Conservation (phyloP, 2,113 vertebrate genomes). For the Vireo altiloquus region DNA sequence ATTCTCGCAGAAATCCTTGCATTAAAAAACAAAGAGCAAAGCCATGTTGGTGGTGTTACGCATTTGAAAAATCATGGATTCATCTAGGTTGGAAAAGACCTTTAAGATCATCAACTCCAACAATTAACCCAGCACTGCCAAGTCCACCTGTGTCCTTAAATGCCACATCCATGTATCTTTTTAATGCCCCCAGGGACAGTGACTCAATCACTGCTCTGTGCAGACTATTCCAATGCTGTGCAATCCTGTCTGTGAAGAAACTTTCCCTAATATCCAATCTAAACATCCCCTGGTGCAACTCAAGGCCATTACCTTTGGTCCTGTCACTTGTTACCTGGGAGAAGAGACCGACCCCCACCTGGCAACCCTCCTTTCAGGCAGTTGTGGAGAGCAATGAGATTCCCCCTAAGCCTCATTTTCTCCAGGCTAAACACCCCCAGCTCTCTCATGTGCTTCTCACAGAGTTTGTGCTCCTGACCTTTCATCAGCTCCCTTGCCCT, state of each 20-base stretch:
- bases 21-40: not conserved
- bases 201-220: not conserved
- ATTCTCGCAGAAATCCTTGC: slow-evolving; percentile 14
- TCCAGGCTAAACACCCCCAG: not conserved
- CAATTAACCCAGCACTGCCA: not conserved
- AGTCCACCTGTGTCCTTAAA: not conserved
- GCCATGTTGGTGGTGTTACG: not conserved
- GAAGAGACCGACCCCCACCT: not conserved
- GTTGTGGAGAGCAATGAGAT: not conserved
- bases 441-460: not conserved
- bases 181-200: not conserved
- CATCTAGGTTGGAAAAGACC: not conserved
- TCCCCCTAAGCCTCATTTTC: not conserved
- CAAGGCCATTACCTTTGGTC: not conserved
- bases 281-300: not conserved
- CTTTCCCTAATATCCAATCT: not conserved
- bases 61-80: not conserved
- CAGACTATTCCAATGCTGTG: not conserved
- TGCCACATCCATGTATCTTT: not conserved
- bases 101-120: not conserved
- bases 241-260: not conserved
- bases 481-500: not conserved
- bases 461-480: not conserved
- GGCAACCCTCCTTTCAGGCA: not conserved
- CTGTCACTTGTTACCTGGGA: not conserved